Evolutionary conservation across 2,797 vertebrate species (phyloP), one percentile per base, ranked within the genome.

Genomic region (Choloepus didactylus): DNA sequence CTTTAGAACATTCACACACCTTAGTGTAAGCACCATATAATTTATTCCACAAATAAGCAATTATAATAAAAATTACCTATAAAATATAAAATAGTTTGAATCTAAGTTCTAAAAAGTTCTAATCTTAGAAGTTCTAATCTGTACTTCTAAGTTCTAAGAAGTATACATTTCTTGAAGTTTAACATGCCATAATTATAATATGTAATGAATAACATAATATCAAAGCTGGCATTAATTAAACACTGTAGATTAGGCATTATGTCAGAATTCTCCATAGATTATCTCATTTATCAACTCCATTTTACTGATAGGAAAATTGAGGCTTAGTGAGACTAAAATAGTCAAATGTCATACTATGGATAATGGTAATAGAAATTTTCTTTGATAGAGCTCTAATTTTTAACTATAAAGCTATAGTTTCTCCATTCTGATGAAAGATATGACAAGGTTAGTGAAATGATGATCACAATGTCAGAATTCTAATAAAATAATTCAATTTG

Each of bases 11-110:
- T 87, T 64, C 29, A 90, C 54, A 62, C 1, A 66, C 4, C 5
- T 6, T 66, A 54, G 0, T 70, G 18, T 72, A 72, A 86, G 72
- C 15, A 77, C n/a, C 15, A n/a, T 70, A 27, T 51, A 44, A 60
- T 62, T 66, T 46, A 83, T 67, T 31, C 10, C 29, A 54, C 51
- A 44, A 77, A 38, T 3, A 44, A 64, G 46, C 23, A 79, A 38
- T 6, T 60, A 77, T 12, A 75, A 27, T 67, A 60, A 75, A 93
- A 62, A 1, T 66, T 88, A 38, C 6, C 41, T 73, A 59, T 83
- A 60, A 83, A 89, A 76, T 69, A 62, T 21, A 93, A 67, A 87
- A 35, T 73, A 35, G 35, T 73, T 93, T 62, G n/a, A 93, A 70
- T 25, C 25, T n/a, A 35, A 35, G 35, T 35, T 35, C 35, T 35